Base-by-base conservation (phyloP, 1,140 invertebrate genomes). In the Globodera ellingtonae region DNA sequence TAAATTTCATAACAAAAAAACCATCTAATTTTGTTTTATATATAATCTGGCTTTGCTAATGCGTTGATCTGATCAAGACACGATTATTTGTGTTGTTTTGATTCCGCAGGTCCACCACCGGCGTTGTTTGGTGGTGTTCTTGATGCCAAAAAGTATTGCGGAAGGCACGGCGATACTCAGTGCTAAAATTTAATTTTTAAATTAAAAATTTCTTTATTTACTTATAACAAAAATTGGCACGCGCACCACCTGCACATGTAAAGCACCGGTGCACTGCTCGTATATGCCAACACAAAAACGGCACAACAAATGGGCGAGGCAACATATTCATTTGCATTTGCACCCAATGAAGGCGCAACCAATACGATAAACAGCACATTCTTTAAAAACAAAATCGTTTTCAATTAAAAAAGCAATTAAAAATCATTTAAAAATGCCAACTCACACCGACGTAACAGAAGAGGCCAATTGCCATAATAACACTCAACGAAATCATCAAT, bases 251-350 rank as follows among this genome's bases (percentile, higher is more conserved):
- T 62, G 56, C 56, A 62, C 13, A 18, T 18, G 56, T 18, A 62
- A 62, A 62, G 56, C 56, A 62, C 56, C 10, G 56, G 56, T 18
- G 56, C 56, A 62, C 56, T 62, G 56, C 56, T 62, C 13, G 56
- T 62, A 15, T 62, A 62, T 18, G 56, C 56, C 3, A 62, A 62
- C 10, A 62, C 56, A 62, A 62, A 62, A 62, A 62, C 18, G 56
- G 56, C 56, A 62, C 56, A 62, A 18, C 56, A 62, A 62, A 62
- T 62, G 56, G 56, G 56, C 56, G 56, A 62, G 56, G 56, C 56
- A 15, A 62, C 56, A 62, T 18, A 62, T 62, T 62, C 56, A 15
- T 62, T 62, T 1, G 56, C 56, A 62, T 62, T 18, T 10, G 56
- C 56, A 62, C 56, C 15, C 13, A 62, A 15, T 10, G 15, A 62